Conservation (phyloP, 2,113 vertebrate genomes). For the Calcarius ornatus region DNA sequence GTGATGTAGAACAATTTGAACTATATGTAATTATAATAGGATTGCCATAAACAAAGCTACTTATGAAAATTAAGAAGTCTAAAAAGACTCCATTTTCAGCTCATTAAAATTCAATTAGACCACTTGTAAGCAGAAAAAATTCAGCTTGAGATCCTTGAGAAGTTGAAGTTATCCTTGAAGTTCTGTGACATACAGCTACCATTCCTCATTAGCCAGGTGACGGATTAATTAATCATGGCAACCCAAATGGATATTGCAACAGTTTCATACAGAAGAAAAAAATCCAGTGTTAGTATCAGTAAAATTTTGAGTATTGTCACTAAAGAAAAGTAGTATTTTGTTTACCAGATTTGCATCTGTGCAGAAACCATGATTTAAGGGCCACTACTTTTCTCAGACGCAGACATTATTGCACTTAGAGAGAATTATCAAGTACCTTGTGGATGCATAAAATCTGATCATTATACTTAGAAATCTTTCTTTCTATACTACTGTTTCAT, state of each 20-base stretch:
- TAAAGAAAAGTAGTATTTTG: not conserved
- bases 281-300: not conserved
- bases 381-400: not conserved
- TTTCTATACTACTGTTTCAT: not conserved
- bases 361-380: not conserved
- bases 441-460: not conserved
- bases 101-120: constrained; percentile 58
- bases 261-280: constrained; percentile 18
- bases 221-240: constrained; percentile 57
- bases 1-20: not conserved
- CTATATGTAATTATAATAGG: not conserved
- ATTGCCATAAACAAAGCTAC: not conserved
- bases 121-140: constrained; percentile 36
- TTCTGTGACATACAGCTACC: constrained; percentile 5
- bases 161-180: constrained; percentile 62
- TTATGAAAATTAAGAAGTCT: constrained; percentile 11
- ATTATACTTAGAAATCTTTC: not conserved
- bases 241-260: not conserved
- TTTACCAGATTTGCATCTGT: not conserved
- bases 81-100: constrained; percentile 38
- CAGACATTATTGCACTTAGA: not conserved
- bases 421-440: not conserved
- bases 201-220: constrained; percentile 36
- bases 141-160: constrained; percentile 22
- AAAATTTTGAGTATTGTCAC: not conserved